Base-by-base conservation (phyloP, 2,113 vertebrate genomes). In the Gadus chalcogrammus region DNA sequence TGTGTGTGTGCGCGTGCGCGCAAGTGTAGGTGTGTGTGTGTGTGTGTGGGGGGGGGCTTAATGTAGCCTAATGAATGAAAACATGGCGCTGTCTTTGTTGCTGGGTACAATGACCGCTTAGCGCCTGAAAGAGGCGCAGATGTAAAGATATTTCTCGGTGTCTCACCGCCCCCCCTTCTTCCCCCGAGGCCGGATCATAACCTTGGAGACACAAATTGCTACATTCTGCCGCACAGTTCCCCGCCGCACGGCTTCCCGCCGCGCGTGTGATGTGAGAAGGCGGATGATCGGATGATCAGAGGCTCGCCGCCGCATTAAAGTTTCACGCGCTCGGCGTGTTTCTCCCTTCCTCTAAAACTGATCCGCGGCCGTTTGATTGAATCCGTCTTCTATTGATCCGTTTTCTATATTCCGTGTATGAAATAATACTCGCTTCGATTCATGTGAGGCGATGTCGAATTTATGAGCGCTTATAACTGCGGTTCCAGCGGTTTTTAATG, bases 201-300 rank as follows among this genome's bases (percentile, higher is more conserved):
- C 76, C 85, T 75, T 55, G 65, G 84, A 83, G 79, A 82, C 82
- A 73, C 82, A 82, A 81, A 83, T 84, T 75, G 74, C 78, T 79
- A 71, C 66, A 59, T 84, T 80, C 73, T 79, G 66, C 65, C 15
- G 11, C 80, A 35, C 31, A 35, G 31, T 35, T 35, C 2, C 31
- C 31, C 31, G 31, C 31, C 4, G 31, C 31, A 64, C 69, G 81
- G 79, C 65, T 80, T 86, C 82, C 80, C 55, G 84, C 78, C 73
- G 81, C 76, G 86, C 85, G 85, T 90, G 85, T 89, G 79, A 89
- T 82, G 72, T 79, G 67, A 35, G 59, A 73, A 76, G 67, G 71
- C 65, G 78, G 67, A 74, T 72, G 59, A 83, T 28, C 70, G 64
- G 66, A 65, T 84, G 66, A 87, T 88, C 74, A 89, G 69, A 82